phyloP scores from a whole-genome alignment of 2,888 invertebrate genomes.

The Ceraclea dissimilis region DNA sequence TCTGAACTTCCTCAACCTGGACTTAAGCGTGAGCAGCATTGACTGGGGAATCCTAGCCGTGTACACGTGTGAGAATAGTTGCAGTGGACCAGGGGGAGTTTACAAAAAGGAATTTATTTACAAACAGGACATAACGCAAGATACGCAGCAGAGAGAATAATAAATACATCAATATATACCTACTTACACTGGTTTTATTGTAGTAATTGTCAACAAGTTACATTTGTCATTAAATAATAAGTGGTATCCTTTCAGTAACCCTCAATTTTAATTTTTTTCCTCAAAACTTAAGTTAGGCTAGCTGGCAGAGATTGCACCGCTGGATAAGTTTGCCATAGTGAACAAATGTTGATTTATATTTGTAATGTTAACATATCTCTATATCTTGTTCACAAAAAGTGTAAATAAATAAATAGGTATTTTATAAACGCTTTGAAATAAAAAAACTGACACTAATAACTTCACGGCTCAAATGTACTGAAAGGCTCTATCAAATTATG shows the following conservation, averaged over 20 bases:
- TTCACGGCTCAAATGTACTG: no score
- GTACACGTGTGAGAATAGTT: slow-evolving; percentile 80
- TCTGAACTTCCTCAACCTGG: slow-evolving; percentile 60
- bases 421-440: not conserved
- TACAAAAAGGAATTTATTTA: slow-evolving; percentile 75
- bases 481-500: no score
- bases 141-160: not conserved
- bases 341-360: no score
- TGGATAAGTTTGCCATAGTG: not conserved
- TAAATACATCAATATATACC: no score
- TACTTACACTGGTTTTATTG: not conserved
- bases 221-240: not conserved
- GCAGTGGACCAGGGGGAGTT: slow-evolving; percentile 48
- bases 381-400: no score
- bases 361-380: no score
- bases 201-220: not conserved
- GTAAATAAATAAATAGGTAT: no score
- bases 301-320: no score
- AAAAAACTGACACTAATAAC: not conserved
- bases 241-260: not conserved
- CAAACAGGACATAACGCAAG: slow-evolving; percentile 69
- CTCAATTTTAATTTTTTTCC: not conserved
- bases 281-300: no score
- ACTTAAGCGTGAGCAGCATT: slow-evolving; percentile 52
- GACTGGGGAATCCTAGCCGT: slow-evolving; percentile 89